These are phyloP conservation scores for Hypomesus transpacificus DNA, from an alignment of 2,113 vertebrate species.

Conservation along the genomic window DNA sequence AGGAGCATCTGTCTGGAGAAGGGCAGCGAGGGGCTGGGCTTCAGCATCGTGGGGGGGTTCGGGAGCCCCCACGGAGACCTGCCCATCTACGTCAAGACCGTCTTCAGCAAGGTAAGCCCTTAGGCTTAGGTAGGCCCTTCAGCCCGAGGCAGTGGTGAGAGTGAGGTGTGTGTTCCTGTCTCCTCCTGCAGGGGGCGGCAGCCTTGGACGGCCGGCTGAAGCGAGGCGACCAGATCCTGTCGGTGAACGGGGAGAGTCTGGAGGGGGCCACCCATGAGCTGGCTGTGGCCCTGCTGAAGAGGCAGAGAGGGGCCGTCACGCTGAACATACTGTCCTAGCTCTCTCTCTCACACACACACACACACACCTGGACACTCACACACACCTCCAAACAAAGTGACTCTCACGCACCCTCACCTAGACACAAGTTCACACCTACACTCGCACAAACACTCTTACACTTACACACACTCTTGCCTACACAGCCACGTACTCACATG, in stretches of 20 bases:
- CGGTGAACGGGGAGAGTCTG: slow-evolving; percentile 85
- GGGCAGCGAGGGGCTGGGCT: slow-evolving; percentile 92
- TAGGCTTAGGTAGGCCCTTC: no score
- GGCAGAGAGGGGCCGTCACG: slow-evolving; percentile 79
- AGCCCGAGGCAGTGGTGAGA: no score
- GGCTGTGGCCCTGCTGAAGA: slow-evolving; percentile 88
- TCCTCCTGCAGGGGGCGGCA: slow-evolving; percentile 82
- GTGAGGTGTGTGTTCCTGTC: slow-evolving; percentile 8
- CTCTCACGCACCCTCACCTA: neutral
- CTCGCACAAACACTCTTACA: neutral
- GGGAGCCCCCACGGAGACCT: slow-evolving; percentile 96
- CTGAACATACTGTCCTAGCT: slow-evolving; percentile 82
- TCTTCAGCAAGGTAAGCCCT: slow-evolving; percentile 94
- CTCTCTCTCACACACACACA: slow-evolving; percentile 21
- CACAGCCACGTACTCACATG: neutral
- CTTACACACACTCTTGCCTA: neutral
- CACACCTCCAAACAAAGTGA: neutral
- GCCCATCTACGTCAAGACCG: slow-evolving; percentile 97
- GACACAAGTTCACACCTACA: neutral
- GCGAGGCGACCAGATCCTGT: slow-evolving; percentile 88
- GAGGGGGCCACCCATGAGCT: slow-evolving; percentile 88
- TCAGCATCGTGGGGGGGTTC: slow-evolving; percentile 94
- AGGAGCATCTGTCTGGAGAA: slow-evolving; percentile 89
- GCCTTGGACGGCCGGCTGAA: slow-evolving; percentile 84
- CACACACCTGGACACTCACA: slow-evolving; percentile 12